These are phyloP conservation scores for Elysia crispata DNA, from an alignment of 2,888 invertebrate species.

Conservation along the genomic window DNA sequence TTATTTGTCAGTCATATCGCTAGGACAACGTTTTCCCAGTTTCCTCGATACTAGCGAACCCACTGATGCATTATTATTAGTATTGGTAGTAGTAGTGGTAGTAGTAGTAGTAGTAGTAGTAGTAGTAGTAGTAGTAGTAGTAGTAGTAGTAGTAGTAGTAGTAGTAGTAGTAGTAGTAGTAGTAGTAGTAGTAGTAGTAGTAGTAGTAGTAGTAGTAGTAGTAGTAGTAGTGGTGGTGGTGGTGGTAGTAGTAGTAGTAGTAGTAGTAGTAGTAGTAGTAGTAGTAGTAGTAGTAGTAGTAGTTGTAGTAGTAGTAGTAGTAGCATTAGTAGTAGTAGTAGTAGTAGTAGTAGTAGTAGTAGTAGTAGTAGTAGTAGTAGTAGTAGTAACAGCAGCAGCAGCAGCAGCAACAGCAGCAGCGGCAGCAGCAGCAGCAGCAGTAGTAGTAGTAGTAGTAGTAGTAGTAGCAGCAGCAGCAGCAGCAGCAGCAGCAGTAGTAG, in stretches of 20 bases:
- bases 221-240: too few relatives aligned
- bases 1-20: too few relatives aligned
- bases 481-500: slow-evolving; percentile 24
- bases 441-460: slow-evolving; percentile 36
- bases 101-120: slow-evolving; percentile 41
- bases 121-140: slow-evolving; percentile 39
- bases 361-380: slow-evolving; percentile 34
- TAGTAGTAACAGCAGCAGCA: slow-evolving; percentile 28
- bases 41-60: neutral
- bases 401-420: slow-evolving; percentile 24
- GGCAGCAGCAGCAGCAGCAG: too few relatives aligned
- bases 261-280: slow-evolving; percentile 26
- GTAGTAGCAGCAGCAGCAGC: slow-evolving; percentile 31
- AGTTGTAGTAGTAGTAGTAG: slow-evolving; percentile 35
- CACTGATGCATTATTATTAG: neutral
- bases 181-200: slow-evolving; percentile 33
- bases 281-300: slow-evolving; percentile 36
- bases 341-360: slow-evolving; percentile 31
- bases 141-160: slow-evolving; percentile 40
- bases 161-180: slow-evolving; percentile 34
- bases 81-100: slow-evolving; percentile 33
- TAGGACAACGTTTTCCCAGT: too few relatives aligned
- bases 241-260: slow-evolving; percentile 37
- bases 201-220: slow-evolving; percentile 31
- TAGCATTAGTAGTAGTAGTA: too few relatives aligned